Percentiles rank a stretch among this genome's conserved stretches.
Conservation (phyloP, 2,797 vertebrate genomes). For the Carcharodon carcharias region DNA sequence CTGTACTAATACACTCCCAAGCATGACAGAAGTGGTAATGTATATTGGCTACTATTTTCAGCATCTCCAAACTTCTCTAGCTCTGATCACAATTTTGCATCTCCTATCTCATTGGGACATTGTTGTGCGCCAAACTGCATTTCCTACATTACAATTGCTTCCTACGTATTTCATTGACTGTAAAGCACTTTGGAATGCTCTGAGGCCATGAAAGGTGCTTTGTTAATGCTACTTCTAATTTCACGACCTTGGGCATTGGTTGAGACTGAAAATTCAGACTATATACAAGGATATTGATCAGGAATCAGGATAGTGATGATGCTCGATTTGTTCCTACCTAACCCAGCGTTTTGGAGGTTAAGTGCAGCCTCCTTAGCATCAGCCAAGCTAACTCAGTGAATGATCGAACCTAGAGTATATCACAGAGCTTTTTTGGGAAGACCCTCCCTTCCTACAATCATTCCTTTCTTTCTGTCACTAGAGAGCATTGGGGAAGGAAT, state of each 20-base stretch:
- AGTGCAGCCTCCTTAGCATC: neutral
- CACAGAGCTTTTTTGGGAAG: neutral
- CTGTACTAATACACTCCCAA: too few relatives aligned
- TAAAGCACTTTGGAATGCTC: neutral
- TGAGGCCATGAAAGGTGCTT: neutral
- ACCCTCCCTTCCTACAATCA: neutral
- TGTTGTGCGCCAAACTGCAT: neutral
- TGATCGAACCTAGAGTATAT: neutral
- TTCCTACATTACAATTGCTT: neutral
- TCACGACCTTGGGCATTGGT: neutral
- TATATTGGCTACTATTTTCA: too few relatives aligned
- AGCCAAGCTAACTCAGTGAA: neutral
- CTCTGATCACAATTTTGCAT: too few relatives aligned
- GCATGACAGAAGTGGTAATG: too few relatives aligned
- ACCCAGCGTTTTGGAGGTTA: neutral
- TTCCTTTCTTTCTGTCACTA: neutral
- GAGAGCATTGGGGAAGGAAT: neutral
- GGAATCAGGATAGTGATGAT: neutral
- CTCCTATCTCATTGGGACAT: neutral
- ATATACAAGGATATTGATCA: neutral
- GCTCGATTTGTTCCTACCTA: neutral
- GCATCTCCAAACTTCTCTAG: too few relatives aligned
- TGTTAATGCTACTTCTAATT: neutral
- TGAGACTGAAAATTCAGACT: neutral
- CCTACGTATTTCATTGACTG: neutral